A percentile compares a stretch with the other conserved stretches of the same genome.
phyloP scores from a whole-genome alignment of 2,888 invertebrate species.

The Meiosimyza decipiens region DNA sequence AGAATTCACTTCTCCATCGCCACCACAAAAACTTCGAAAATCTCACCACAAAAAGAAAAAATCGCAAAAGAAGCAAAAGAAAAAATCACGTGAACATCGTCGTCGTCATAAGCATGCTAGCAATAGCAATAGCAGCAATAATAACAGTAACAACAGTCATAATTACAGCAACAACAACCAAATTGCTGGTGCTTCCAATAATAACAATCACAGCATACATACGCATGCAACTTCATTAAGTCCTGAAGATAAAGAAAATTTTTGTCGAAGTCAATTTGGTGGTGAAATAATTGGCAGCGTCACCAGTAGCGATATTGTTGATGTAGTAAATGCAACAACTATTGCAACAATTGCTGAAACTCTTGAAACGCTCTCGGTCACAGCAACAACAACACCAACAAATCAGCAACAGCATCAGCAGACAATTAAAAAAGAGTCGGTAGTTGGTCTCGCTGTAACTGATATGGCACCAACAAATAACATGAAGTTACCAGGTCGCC shows the following conservation, averaged over 20 bases:
- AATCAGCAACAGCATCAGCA: slow-evolving; percentile 10
- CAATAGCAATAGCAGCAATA: slow-evolving; percentile 39
- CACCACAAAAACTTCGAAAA: slow-evolving; percentile 46
- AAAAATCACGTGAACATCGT: slow-evolving; percentile 59
- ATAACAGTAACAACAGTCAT: slow-evolving; percentile 22
- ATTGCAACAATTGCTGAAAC: slow-evolving; percentile 44
- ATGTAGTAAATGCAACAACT: slow-evolving; percentile 52
- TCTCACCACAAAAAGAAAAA: slow-evolving; percentile 59
- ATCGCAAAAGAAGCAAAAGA: slow-evolving; percentile 61
- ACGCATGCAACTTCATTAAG: slow-evolving; percentile 54
- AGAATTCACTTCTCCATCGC: slow-evolving; percentile 35
- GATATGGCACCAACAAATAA: slow-evolving; percentile 66
- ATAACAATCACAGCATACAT: slow-evolving; percentile 26
- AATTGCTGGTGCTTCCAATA: slow-evolving; percentile 30
- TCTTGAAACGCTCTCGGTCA: slow-evolving; percentile 5
- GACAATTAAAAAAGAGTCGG: slow-evolving; percentile 14
- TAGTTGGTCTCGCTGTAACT: slow-evolving; percentile 34
- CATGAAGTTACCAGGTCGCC: slow-evolving; percentile 73
- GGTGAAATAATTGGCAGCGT: slow-evolving; percentile 49
- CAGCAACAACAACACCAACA: slow-evolving; percentile 23
- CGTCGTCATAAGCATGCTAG: slow-evolving; percentile 58
- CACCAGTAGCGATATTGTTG: slow-evolving; percentile 48
- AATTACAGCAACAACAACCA: slow-evolving; percentile 35
- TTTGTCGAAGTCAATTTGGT: slow-evolving; percentile 55
- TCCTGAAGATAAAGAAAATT: slow-evolving; percentile 63